phyloP scores from a whole-genome alignment of 2,888 invertebrate species.

The Plebejus anna region DNA sequence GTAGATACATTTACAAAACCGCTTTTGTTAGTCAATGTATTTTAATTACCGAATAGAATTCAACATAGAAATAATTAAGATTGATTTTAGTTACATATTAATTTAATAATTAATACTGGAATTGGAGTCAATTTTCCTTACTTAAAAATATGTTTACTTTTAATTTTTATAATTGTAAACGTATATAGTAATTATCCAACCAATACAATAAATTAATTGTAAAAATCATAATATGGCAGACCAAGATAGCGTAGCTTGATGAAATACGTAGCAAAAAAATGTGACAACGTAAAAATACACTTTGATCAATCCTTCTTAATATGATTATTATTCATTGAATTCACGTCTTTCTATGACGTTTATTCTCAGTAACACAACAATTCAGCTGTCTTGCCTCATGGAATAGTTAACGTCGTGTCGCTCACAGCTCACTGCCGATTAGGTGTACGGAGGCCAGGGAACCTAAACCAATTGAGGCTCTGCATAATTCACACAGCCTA shows the following conservation, averaged over 20 bases:
- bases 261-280: too few relatives aligned
- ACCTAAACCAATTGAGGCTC: constrained; percentile 65
- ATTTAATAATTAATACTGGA: too few relatives aligned
- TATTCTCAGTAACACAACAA: neutral
- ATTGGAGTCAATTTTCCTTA: too few relatives aligned
- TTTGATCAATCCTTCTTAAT: too few relatives aligned
- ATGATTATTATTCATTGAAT: neutral
- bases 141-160: too few relatives aligned
- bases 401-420: constrained; percentile 32
- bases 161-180: too few relatives aligned
- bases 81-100: too few relatives aligned
- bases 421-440: constrained; percentile 43
- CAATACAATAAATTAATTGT: too few relatives aligned
- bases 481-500: constrained; percentile 60
- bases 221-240: too few relatives aligned
- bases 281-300: too few relatives aligned
- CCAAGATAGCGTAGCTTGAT: too few relatives aligned
- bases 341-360: neutral
- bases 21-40: neutral
- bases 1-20: constrained; percentile 61
- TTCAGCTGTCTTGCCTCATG: constrained; percentile 1
- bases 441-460: constrained; percentile 55
- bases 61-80: neutral
- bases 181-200: too few relatives aligned
- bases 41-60: neutral